These are phyloP conservation scores for Nothocercus nigrocapillus DNA, from an alignment of 2,113 vertebrate species.

Conservation along the genomic window DNA sequence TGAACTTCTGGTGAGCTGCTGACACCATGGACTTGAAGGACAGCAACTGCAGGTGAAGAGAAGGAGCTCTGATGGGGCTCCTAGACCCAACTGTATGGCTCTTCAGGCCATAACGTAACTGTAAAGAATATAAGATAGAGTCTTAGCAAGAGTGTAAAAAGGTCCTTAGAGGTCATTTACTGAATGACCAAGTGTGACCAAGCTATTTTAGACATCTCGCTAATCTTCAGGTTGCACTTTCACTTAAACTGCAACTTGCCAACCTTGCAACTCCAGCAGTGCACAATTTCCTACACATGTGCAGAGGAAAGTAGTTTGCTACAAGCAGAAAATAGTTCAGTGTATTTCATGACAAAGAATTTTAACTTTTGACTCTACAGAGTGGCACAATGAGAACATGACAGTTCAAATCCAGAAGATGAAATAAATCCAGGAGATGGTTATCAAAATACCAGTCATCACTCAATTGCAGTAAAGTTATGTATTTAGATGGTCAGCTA, in stretches of 20 bases:
- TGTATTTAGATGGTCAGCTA: neutral
- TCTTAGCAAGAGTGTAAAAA: too few species aligned
- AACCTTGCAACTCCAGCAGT: too few species aligned
- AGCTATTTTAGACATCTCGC: too few species aligned
- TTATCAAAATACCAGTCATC: neutral
- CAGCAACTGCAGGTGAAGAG: neutral
- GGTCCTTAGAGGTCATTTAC: too few species aligned
- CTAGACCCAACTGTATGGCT: neutral
- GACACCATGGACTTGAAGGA: neutral
- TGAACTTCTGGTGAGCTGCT: neutral
- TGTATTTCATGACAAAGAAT: neutral
- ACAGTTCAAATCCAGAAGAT: neutral
- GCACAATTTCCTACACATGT: too few species aligned
- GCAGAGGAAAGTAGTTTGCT: too few species aligned
- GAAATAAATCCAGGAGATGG: neutral
- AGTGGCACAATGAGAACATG: neutral
- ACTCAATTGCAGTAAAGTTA: neutral
- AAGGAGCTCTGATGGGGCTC: neutral
- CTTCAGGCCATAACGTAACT: too few species aligned
- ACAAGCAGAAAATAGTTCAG: too few species aligned
- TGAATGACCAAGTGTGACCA: too few species aligned
- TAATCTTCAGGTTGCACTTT: too few species aligned
- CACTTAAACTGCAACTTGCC: too few species aligned
- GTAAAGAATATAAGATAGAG: too few species aligned
- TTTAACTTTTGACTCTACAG: neutral